A percentile compares a stretch with the other conserved stretches of the same genome.
These are phyloP conservation scores for Archivesica marissinica DNA, from an alignment of 1,140 invertebrate genomes.

Conservation along the genomic window DNA sequence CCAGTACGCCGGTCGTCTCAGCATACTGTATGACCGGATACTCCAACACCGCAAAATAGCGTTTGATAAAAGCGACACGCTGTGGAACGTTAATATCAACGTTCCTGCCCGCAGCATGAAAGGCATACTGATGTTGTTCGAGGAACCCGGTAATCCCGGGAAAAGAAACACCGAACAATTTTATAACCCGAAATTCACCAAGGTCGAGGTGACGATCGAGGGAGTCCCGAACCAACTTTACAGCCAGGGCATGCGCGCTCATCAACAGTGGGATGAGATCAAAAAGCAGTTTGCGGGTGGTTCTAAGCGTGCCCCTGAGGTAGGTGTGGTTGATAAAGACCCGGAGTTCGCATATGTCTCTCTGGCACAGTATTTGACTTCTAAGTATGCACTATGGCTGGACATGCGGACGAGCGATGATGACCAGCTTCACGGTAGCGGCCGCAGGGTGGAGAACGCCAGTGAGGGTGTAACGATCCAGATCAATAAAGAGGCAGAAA, in stretches of 20 bases:
- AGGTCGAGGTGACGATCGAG: slow-evolving; percentile 57
- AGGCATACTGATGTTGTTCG: slow-evolving; percentile 62
- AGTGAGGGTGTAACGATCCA: not conserved
- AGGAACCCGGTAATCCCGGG: no score
- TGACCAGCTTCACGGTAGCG: slow-evolving; percentile 40
- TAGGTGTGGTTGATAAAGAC: not conserved
- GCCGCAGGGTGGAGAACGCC: slow-evolving; percentile 29
- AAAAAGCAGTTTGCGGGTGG: not conserved
- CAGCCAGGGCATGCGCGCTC: slow-evolving; percentile 44
- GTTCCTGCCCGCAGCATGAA: slow-evolving; percentile 61
- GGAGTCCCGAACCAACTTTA: slow-evolving; percentile 63
- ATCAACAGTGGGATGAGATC: slow-evolving; percentile 48
- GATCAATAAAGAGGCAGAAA: not conserved
- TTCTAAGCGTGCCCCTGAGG: not conserved
- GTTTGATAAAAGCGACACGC: slow-evolving; percentile 27
- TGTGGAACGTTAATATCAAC: slow-evolving; percentile 65
- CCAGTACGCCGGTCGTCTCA: not conserved
- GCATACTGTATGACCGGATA: not conserved
- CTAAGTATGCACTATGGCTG: slow-evolving; percentile 59
- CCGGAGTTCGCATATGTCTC: no score
- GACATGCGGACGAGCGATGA: slow-evolving; percentile 56
- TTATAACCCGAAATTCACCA: slow-evolving; percentile 44
- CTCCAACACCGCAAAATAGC: slow-evolving; percentile 27
- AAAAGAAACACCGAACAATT: slow-evolving; percentile 43
- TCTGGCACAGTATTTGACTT: slow-evolving; percentile 6